Evolutionary conservation across 1,140 invertebrate species (phyloP), one percentile per base, ranked within the genome.

Genomic region (Polypedilum vanderplanki): DNA sequence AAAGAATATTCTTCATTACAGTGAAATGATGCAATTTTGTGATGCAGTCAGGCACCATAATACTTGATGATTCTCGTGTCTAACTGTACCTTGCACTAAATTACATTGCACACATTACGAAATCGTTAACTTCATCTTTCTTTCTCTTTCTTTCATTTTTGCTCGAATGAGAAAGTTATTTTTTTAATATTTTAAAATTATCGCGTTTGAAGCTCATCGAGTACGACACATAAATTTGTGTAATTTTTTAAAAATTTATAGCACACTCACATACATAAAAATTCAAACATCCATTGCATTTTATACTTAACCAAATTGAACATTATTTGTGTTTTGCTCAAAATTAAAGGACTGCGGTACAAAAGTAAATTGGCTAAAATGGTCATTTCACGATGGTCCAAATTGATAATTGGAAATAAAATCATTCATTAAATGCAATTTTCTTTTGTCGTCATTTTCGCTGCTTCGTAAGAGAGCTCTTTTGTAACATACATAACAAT

Each of bases 371-470:
- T 70, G 65, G 65, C 65, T 10, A 70, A 70, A 70, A 70, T 70
- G 65, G 20, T 20, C 20, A 20, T 22, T 57, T 22, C 17, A 70
- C 65, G 20, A 70, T 70, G 65, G n/a, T 70, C 65, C 65, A 70
- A 70, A 70, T 70, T 70, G 65, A 70, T 70, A 70, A 70, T 70
- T 70, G 65, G 17, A 70, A 20, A 20, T 20, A 70, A 70, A 22
- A 70, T 22, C 65, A 17, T 20, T 70, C 65, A 70, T 70, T 70
- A 70, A 70, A 70, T 70, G 65, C 65, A 70, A 70, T 70, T 70
- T 70, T 70, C 65, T 70, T 70, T 70, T 70, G 65, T 70, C 65
- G 65, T 70, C 65, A 70, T 70, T 70, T 70, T 70, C 65, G 65
- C 65, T 70, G 8, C 7, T 20, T 67, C 24, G 24, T 33, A 33